Conservation (phyloP, 1,140 invertebrate genomes). For the Drosophila santomea region DNA sequence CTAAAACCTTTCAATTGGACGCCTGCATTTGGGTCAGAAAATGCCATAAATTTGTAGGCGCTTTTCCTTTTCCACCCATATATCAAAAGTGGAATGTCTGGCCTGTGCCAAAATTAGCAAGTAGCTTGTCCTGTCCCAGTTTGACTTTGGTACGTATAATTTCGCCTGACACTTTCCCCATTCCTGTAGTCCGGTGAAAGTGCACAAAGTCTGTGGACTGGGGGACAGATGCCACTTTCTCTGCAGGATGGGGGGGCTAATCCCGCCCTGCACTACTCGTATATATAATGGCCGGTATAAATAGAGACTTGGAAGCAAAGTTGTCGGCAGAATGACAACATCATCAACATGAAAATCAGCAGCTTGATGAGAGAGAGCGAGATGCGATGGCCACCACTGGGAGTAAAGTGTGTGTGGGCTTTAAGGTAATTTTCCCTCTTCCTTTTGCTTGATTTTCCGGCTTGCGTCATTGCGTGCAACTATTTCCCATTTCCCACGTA, state of each 20-base stretch:
- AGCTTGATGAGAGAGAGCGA: not conserved
- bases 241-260: not conserved
- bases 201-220: slow-evolving; percentile 17
- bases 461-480: slow-evolving; percentile 43
- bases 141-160: slow-evolving; percentile 3
- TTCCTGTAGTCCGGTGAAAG: slow-evolving; percentile 6
- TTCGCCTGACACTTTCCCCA: slow-evolving; percentile 8
- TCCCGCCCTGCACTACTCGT: slow-evolving; percentile 1
- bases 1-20: not conserved
- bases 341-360: slow-evolving; percentile 27
- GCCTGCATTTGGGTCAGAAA: not conserved
- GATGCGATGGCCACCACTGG: not conserved
- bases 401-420: not conserved
- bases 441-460: not conserved
- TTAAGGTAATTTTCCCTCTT: not conserved
- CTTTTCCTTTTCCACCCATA: not conserved
- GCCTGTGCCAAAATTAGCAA: slow-evolving; percentile 1
- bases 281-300: not conserved
- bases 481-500: slow-evolving; percentile 40
- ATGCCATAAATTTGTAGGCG: not conserved
- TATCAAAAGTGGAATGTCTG: not conserved
- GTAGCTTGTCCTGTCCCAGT: slow-evolving; percentile 1
- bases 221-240: slow-evolving; percentile 21
- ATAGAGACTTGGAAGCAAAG: slow-evolving; percentile 8
- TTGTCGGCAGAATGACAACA: slow-evolving; percentile 14